Percentiles rank a stretch among this genome's conserved stretches.
phyloP scores from a whole-genome alignment of 2,797 vertebrate species.

The Catharus ustulatus region DNA sequence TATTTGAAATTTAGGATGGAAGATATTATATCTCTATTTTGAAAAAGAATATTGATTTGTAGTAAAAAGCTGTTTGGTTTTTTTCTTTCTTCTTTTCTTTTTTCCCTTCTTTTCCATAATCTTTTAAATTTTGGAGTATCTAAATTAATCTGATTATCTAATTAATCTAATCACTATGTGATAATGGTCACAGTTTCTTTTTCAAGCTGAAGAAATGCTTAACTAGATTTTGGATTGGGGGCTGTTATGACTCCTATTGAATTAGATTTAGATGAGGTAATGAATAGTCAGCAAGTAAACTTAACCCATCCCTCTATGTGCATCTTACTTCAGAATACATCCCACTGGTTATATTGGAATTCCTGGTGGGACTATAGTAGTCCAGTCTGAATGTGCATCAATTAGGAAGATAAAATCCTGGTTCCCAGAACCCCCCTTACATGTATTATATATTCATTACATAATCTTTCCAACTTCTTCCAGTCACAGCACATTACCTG shows the following conservation, averaged over 20 bases:
- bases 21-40: background rate
- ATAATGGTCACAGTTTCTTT: background rate
- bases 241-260: background rate
- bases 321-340: background rate
- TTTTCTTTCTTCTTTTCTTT: no score
- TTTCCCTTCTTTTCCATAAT: accelerated
- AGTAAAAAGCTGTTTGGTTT: background rate
- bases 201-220: background rate
- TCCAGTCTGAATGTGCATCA: background rate
- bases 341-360: background rate
- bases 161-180: background rate
- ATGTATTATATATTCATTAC: background rate
- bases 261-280: background rate
- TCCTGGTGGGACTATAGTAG: accelerated
- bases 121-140: background rate
- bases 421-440: background rate
- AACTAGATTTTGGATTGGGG: background rate
- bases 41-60: background rate
- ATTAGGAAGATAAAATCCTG: background rate
- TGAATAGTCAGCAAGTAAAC: background rate
- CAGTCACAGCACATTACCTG: background rate
- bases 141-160: background rate
- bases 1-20: background rate
- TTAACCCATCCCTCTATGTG: background rate
- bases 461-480: background rate